Conservation (phyloP, 2,888 invertebrate species). For the Alviniconcha strummeri region DNA sequence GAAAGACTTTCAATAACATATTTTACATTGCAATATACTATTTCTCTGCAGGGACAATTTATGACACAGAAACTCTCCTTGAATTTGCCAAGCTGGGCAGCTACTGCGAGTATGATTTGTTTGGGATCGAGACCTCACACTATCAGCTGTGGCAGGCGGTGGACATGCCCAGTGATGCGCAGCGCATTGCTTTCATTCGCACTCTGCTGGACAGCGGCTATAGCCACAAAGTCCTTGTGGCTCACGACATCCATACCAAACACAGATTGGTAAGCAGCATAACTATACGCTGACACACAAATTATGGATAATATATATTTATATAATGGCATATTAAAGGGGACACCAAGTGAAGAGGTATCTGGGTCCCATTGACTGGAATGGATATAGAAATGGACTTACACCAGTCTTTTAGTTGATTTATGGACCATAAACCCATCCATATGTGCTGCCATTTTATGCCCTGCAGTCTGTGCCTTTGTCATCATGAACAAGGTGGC, state of each 20-base stretch:
- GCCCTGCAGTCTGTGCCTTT: too few species aligned
- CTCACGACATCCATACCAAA: constrained; percentile 90
- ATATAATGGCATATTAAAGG: too few species aligned
- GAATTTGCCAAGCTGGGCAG: constrained; percentile 82
- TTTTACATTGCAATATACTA: background rate
- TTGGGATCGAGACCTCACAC: constrained; percentile 85
- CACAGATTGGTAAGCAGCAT: constrained; percentile 81
- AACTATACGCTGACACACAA: too few species aligned
- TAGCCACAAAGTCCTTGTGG: constrained; percentile 81
- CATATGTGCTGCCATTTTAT: too few species aligned
- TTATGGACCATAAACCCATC: too few species aligned
- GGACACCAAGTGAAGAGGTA: too few species aligned
- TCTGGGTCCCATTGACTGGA: background rate
- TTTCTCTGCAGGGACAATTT: constrained; percentile 71
- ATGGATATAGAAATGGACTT: too few species aligned
- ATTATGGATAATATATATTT: too few species aligned
- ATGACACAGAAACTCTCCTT: constrained; percentile 64
- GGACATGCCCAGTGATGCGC: constrained; percentile 88
- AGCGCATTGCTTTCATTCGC: constrained; percentile 79
- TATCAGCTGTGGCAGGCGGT: constrained; percentile 81
- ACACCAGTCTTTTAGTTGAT: too few species aligned
- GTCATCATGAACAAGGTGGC: too few species aligned
- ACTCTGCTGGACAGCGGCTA: constrained; percentile 80
- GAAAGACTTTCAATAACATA: too few species aligned
- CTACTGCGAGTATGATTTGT: constrained; percentile 87